Conservation (phyloP, 2,797 vertebrate species). For the Ctenosaura bakeri region DNA sequence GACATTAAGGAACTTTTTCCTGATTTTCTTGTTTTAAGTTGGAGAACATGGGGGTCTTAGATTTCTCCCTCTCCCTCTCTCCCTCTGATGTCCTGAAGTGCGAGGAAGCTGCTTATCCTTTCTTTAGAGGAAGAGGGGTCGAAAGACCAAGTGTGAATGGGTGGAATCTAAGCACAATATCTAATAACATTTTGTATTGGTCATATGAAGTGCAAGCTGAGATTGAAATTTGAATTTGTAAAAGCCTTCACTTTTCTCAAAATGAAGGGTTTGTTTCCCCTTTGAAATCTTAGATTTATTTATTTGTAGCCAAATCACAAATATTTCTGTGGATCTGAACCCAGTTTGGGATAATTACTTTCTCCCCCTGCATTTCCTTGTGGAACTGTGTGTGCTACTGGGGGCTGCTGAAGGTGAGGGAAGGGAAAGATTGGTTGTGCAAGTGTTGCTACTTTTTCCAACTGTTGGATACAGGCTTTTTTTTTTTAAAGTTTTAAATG, state of each 20-base stretch:
- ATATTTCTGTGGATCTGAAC: neutral
- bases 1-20: too few relatives aligned
- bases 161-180: neutral
- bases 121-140: neutral
- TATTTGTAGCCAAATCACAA: neutral
- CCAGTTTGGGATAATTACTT: neutral
- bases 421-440: neutral
- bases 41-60: too few relatives aligned
- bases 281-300: neutral
- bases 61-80: too few relatives aligned
- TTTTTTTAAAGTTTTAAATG: neutral
- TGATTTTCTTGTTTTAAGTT: too few relatives aligned
- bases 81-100: too few relatives aligned
- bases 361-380: neutral
- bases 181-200: neutral
- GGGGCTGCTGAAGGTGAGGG: too few relatives aligned
- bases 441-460: neutral
- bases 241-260: neutral
- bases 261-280: neutral
- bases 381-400: too few relatives aligned
- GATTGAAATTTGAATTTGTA: neutral
- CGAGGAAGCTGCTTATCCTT: too few relatives aligned
- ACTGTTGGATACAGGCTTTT: neutral
- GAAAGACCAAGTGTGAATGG: neutral
- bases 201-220: neutral